These are phyloP conservation scores for Drosophila subquinaria DNA, from an alignment of 2,888 invertebrate species.

Conservation along the genomic window DNA sequence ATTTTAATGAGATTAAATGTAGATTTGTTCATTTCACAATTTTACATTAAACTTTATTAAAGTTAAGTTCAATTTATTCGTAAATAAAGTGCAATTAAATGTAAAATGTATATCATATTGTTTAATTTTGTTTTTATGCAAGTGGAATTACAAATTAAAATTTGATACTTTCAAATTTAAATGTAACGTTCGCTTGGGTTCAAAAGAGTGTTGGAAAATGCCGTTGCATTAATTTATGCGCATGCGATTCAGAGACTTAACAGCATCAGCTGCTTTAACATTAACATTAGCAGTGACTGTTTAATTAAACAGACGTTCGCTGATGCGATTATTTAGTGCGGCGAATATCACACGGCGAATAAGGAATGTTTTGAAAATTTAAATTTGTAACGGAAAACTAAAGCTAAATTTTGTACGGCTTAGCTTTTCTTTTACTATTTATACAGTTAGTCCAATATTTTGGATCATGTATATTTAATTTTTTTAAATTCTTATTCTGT, in stretches of 20 bases:
- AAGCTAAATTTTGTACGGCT: neutral
- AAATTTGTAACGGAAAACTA: neutral
- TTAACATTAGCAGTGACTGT: neutral
- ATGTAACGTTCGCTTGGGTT: neutral
- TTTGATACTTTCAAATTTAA: slow-evolving; percentile 30
- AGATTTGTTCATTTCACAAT: neutral
- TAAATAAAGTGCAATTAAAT: slow-evolving; percentile 67
- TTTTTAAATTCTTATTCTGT: no score
- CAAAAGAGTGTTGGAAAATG: slow-evolving; percentile 27
- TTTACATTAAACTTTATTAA: neutral
- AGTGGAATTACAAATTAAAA: neutral
- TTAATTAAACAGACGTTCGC: slow-evolving; percentile 6
- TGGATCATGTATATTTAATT: no score
- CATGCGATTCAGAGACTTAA: neutral
- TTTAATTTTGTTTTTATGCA: neutral
- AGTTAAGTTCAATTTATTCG: slow-evolving; percentile 20
- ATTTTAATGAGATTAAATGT: slow-evolving; percentile 33
- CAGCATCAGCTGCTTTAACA: slow-evolving; percentile 15
- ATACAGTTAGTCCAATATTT: neutral
- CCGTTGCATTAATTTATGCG: neutral
- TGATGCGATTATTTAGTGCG: neutral
- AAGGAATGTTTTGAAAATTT: neutral
- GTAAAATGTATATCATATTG: slow-evolving; percentile 24
- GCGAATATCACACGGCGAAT: neutral
- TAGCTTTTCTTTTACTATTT: neutral